Base-by-base conservation (phyloP, 2,797 vertebrate species). In the Tachyglossus aculeatus region DNA sequence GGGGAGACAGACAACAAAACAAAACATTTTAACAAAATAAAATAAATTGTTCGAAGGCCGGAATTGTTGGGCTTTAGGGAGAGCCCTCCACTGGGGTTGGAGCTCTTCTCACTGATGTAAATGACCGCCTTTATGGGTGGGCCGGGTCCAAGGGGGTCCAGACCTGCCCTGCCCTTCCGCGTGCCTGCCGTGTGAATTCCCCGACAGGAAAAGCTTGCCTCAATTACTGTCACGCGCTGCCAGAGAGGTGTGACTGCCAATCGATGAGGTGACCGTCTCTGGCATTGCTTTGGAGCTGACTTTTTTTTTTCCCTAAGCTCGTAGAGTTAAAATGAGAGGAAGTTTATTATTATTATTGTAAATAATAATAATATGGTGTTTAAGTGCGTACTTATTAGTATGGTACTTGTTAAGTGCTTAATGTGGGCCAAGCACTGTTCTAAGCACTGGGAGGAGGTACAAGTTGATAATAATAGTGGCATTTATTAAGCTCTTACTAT, bases 221-320 rank as follows among this genome's bases (percentile, higher is more conserved):
- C 86, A 86, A 86, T 86, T 85, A 87, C 74, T 9, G 9, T 15
- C 38, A 40, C 53, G 25, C 7, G 6, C 54, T 54, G 61, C 39
- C 41, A 25, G 52, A 55, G 64, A 78, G 71, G 63, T 57, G 29
- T 66, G 70, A 38, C 61, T 77, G 65, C 70, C 84, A 79, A 84
- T 74, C 81, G 85, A 85, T 83, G 71, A 59, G 69, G 34, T 33
- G 62, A 21, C 16, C 25, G 19, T 31, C 47, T 21, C 72, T 56
- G n/a, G 43, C 14, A 4, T 43, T 24, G 15, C 34, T 70, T 21
- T 27, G 16, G 31, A 55, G 39, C 47, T 31, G 48, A 12, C 34
- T 66, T 9, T 32, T 47, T 48, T 43, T 31, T 7, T 57, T 57
- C 39, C 55, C 50, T 43, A 56, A 53, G 19, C 41, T 24, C 6